A percentile compares a stretch with the other conserved stretches of the same genome.
Evolutionary conservation across 2,113 vertebrate genomes (phyloP).

Genomic region (Centrocercus urophasianus): DNA sequence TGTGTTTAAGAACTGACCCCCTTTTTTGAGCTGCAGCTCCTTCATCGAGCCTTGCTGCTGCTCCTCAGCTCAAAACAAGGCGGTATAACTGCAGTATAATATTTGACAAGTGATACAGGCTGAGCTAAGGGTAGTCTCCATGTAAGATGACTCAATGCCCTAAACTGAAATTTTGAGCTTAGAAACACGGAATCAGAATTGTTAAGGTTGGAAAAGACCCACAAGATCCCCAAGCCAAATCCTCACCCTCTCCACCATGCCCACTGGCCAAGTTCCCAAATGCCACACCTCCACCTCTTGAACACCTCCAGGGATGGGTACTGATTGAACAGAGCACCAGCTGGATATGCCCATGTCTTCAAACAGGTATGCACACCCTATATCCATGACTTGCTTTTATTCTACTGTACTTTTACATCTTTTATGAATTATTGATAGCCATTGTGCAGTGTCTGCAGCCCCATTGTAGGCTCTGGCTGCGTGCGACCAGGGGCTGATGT

Average conservation of each 20-base stretch:
- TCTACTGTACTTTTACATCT: neutral
- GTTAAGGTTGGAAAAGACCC: too few relatives aligned
- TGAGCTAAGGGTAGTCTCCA: rapidly evolving
- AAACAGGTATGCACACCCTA: rapidly evolving
- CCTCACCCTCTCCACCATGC: too few relatives aligned
- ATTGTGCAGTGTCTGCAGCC: neutral
- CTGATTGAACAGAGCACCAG: neutral
- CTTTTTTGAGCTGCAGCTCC: neutral
- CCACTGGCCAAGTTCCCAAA: too few relatives aligned
- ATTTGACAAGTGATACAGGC: rapidly evolving
- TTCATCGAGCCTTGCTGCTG: neutral
- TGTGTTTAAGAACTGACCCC: neutral
- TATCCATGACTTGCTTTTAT: neutral
- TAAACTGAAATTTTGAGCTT: neutral
- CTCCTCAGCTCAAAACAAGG: neutral
- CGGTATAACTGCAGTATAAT: rapidly evolving
- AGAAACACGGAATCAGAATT: too few relatives aligned
- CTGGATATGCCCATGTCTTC: neutral
- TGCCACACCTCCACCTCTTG: too few relatives aligned
- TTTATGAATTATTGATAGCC: neutral
- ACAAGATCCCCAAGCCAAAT: too few relatives aligned
- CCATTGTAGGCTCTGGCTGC: neutral
- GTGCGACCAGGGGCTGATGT: neutral
- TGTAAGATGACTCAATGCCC: rapidly evolving
- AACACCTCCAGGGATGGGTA: too few relatives aligned